Percentiles rank a stretch among this genome's conserved stretches.
Evolutionary conservation across 2,797 vertebrate species (phyloP).

Genomic region (Champsocephalus esox): DNA sequence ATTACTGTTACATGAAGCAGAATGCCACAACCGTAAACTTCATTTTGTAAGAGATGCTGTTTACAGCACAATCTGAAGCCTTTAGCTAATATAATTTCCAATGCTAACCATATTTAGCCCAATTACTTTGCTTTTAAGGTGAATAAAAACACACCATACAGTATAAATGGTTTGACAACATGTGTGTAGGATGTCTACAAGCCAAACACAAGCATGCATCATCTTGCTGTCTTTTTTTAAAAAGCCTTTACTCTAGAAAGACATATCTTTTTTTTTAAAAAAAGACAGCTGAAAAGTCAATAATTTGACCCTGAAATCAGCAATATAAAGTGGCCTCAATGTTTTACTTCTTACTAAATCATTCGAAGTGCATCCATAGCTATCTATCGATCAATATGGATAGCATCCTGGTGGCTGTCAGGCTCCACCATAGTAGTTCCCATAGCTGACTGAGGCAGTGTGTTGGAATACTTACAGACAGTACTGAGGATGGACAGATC

Average conservation of each 20-base stretch:
- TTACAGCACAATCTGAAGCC: background rate
- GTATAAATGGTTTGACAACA: background rate
- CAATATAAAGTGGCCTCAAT: slow-evolving; percentile 11
- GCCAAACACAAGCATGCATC: slow-evolving; percentile 30
- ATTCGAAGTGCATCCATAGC: slow-evolving; percentile 19
- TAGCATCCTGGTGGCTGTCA: slow-evolving; percentile 24
- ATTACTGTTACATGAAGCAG: background rate
- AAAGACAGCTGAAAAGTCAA: background rate
- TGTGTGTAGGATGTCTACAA: background rate
- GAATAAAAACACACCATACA: background rate
- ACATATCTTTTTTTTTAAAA: background rate
- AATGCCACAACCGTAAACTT: slow-evolving; percentile 4
- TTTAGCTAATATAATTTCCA: background rate
- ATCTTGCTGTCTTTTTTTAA: slow-evolving; percentile 6
- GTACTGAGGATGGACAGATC: slow-evolving; percentile 89
- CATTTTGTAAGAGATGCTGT: background rate
- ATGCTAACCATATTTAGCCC: background rate
- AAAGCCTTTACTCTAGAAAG: background rate
- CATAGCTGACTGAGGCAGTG: slow-evolving; percentile 57
- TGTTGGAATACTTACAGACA: slow-evolving; percentile 88
- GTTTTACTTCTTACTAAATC: slow-evolving; percentile 22
- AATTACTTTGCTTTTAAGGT: background rate
- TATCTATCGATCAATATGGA: slow-evolving; percentile 27
- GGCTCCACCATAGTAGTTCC: slow-evolving; percentile 44
- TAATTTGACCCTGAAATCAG: slow-evolving; percentile 6